Percentiles rank a stretch among this genome's conserved stretches.
phyloP scores from a whole-genome alignment of 2,888 invertebrate species.

The Sinotaia quadrata region DNA sequence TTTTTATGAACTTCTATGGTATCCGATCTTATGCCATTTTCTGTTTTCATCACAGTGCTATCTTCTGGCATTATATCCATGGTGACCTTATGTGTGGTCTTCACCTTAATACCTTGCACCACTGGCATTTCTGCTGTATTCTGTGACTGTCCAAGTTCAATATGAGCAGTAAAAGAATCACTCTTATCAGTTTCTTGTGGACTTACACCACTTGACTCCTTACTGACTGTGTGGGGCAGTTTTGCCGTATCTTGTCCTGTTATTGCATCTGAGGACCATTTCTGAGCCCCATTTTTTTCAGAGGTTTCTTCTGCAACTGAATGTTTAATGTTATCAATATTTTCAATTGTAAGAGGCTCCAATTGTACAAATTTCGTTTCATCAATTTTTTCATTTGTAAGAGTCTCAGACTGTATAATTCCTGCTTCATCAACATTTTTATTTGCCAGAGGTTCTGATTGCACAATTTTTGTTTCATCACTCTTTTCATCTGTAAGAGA shows the following conservation, averaged over 20 bases:
- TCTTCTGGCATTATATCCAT: neutral
- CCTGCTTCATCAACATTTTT: neutral
- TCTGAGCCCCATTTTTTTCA: too few species aligned
- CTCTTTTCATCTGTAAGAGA: too few species aligned
- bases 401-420: neutral
- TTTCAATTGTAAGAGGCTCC: too few species aligned
- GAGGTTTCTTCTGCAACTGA: too few species aligned
- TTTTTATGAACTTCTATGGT: neutral
- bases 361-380: neutral
- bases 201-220: neutral
- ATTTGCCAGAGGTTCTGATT: neutral
- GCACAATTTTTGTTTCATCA: neutral
- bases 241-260: neutral
- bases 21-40: neutral
- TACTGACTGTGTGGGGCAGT: constrained; percentile 6
- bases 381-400: neutral
- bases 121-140: neutral
- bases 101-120: constrained; percentile 9
- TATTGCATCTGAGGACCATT: neutral
- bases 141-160: too few species aligned
- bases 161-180: too few species aligned
- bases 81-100: constrained; percentile 3
- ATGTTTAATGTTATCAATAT: too few species aligned
- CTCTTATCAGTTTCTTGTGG: neutral
- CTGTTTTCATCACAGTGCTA: neutral